Percentiles rank a stretch among this genome's conserved stretches.
These are phyloP conservation scores for Caranx ignobilis DNA, from an alignment of 2,113 vertebrate species.

Conservation along the genomic window DNA sequence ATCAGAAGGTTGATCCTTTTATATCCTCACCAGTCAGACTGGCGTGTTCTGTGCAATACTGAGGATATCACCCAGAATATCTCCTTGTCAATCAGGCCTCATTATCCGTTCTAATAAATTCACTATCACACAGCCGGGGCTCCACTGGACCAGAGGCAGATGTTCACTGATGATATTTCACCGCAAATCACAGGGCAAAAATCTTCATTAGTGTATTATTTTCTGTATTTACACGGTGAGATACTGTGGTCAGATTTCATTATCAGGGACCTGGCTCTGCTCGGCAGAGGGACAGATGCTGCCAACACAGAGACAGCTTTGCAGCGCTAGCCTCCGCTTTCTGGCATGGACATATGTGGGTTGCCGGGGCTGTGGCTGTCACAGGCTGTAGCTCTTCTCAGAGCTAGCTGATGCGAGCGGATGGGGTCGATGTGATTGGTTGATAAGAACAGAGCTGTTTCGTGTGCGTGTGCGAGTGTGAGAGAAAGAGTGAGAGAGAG, in stretches of 20 bases:
- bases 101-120: conserved; percentile 65
- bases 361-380: conserved; percentile 83
- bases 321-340: conserved; percentile 75
- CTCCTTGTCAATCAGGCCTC: conserved; percentile 56
- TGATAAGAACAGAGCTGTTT: conserved; percentile 71
- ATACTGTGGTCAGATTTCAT: conserved; percentile 77
- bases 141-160: conserved; percentile 59
- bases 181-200: conserved; percentile 48
- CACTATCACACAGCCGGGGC: conserved; percentile 53
- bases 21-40: conserved; percentile 40
- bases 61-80: conserved; percentile 45
- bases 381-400: conserved; percentile 79
- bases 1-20: conserved; percentile 57
- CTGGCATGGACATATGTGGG: conserved; percentile 83
- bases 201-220: conserved; percentile 66
- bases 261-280: conserved; percentile 68
- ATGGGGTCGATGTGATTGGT: conserved; percentile 78
- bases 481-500: background rate
- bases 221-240: conserved; percentile 67
- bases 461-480: background rate
- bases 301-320: conserved; percentile 77
- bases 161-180: conserved; percentile 51
- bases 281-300: conserved; percentile 76
- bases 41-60: conserved; percentile 11
- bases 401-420: conserved; percentile 76